Percentiles rank a stretch among this genome's conserved stretches.
Conservation (phyloP, 2,797 vertebrate genomes). For the Poecilia gillii region DNA sequence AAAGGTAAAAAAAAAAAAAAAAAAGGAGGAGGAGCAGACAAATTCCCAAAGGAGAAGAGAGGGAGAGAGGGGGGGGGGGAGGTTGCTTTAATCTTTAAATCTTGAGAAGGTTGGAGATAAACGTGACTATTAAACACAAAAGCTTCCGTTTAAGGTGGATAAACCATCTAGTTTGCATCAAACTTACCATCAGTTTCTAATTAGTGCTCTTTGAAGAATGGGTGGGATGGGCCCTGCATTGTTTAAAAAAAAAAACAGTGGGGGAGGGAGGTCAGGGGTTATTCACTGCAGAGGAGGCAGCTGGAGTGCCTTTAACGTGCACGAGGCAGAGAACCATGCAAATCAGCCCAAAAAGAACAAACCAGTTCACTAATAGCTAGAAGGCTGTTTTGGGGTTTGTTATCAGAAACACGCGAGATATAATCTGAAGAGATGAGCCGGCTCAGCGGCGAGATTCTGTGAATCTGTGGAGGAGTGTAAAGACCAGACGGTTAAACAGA, state of each 20-base stretch:
- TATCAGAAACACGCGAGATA: slow-evolving; percentile 44
- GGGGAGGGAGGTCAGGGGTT: slow-evolving; percentile 69
- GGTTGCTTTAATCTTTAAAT: slow-evolving; percentile 15
- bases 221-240: slow-evolving; percentile 52
- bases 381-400: slow-evolving; percentile 36
- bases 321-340: slow-evolving; percentile 50
- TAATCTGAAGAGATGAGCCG: slow-evolving; percentile 31
- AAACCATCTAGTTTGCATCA: slow-evolving; percentile 53
- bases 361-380: slow-evolving; percentile 40
- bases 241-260: slow-evolving; percentile 48
- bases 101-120: slow-evolving; percentile 28
- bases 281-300: slow-evolving; percentile 52
- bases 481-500: slow-evolving; percentile 41
- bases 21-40: slow-evolving; percentile 20
- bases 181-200: slow-evolving; percentile 57
- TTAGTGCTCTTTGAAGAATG: slow-evolving; percentile 68
- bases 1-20: slow-evolving; percentile 10
- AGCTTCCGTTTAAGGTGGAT: slow-evolving; percentile 8
- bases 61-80: too few relatives aligned
- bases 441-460: slow-evolving; percentile 1
- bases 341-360: slow-evolving; percentile 48
- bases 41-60: slow-evolving; percentile 20
- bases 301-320: slow-evolving; percentile 46
- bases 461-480: slow-evolving; percentile 19
- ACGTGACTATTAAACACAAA: slow-evolving; percentile 28